Evolutionary conservation across 2,113 vertebrate species (phyloP), one percentile per base, ranked within the genome.

Genomic region (Caracal caracal): DNA sequence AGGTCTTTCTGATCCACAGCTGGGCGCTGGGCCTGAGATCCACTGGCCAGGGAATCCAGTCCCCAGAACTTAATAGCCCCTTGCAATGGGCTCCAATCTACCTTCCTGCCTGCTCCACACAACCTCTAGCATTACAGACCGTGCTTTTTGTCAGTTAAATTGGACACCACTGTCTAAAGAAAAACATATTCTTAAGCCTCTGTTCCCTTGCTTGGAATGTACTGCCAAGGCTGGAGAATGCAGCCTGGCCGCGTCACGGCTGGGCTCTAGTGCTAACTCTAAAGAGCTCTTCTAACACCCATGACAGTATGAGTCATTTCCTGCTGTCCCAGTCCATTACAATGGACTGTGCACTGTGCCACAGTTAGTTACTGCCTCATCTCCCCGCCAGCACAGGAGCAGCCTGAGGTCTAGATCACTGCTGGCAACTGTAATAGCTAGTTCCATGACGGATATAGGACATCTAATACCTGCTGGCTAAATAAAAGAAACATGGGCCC

Each of bases 271-370:
- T 5, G 10, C 71, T 49, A 30, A 43, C 10, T 37, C n/a, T 51
- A 86, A 10, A 56, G 86, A 49, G 51, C 12, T 87, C 76, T 96
- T 19, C 63, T 30, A 68, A 49, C 26, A 51, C 47, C 17, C 63
- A 6, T 13, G 17, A 63, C 35, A n/a, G 49, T 68, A 61, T 26
- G 30, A 53, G 35, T 17, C 2, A 3, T 33, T 33, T 85, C 43
- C 26, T 94, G 40, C 40, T 35, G 26, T 12, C 47, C 30, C 3
- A 1, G 16, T 12, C 16, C 3, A 5, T 51, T 40, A 65, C 15
- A 66, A 17, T 12, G 9, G 11, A 33, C 1, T 28, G 3, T 20
- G 22, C 22, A 3, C 4, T n/a, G 24, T 1, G 16, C 47, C 26
- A 35, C 1, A 4, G 13, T 33, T 22, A 53, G 51, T 13, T 35